Conservation (phyloP, 1,140 invertebrate species). For the Musca domestica region DNA sequence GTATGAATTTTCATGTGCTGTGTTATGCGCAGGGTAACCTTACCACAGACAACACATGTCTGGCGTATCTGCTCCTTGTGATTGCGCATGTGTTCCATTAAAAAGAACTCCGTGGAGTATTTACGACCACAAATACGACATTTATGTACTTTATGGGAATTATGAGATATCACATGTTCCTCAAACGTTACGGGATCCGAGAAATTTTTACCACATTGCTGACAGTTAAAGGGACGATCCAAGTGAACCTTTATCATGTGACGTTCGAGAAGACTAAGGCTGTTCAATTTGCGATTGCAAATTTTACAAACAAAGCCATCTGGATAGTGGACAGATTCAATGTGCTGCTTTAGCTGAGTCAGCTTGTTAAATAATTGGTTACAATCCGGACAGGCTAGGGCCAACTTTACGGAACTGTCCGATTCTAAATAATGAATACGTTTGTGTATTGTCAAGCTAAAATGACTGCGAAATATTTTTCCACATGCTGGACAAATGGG, state of each 20-base stretch:
- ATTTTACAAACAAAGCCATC: slow-evolving; percentile 26
- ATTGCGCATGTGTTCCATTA: slow-evolving; percentile 21
- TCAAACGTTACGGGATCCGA: slow-evolving; percentile 16
- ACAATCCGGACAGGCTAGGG: slow-evolving; percentile 24
- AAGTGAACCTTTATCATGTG: slow-evolving; percentile 26
- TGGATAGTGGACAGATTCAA: slow-evolving; percentile 23
- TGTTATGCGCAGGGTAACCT: slow-evolving; percentile 24
- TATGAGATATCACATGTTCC: slow-evolving; percentile 21
- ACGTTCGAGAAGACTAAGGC: slow-evolving; percentile 15
- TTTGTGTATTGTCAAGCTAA: slow-evolving; percentile 25
- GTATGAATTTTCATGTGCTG: slow-evolving; percentile 28
- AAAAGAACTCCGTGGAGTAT: slow-evolving; percentile 21
- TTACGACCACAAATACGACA: slow-evolving; percentile 23
- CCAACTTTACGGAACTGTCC: slow-evolving; percentile 23
- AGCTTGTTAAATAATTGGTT: slow-evolving; percentile 25
- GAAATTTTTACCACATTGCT: slow-evolving; percentile 22
- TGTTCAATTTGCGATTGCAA: slow-evolving; percentile 21
- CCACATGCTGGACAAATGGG: slow-evolving; percentile 23
- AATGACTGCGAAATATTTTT: slow-evolving; percentile 21
- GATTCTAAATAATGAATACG: slow-evolving; percentile 25
- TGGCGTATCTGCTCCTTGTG: slow-evolving; percentile 24
- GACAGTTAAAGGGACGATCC: slow-evolving; percentile 24
- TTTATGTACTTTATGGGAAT: slow-evolving; percentile 7
- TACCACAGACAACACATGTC: slow-evolving; percentile 25
- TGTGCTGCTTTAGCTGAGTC: slow-evolving; percentile 21